Base-by-base conservation (phyloP, 1,140 invertebrate genomes). In the Anastrepha obliqua region DNA sequence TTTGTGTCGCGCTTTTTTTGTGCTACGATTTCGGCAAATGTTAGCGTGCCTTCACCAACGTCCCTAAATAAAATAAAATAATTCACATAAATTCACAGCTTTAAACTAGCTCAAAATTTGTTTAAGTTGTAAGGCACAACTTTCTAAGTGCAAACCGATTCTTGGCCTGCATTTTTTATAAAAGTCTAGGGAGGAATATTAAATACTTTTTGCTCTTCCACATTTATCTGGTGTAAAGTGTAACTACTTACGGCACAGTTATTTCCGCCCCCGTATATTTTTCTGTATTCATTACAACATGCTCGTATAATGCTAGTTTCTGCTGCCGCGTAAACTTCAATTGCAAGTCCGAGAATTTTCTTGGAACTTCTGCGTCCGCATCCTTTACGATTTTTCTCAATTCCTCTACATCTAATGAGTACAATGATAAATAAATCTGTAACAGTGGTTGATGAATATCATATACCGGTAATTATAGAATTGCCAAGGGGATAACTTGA, bases 281-380 rank as follows among this genome's bases (percentile, higher is more conserved):
- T 59, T 88, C 87, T 2, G 89, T 91, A 2, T 87, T 64, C 42
- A 88, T 39, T 1, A 91, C 7, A 3, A 91, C 89, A 85, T 91
- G 88, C 64, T 92, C 88, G 47, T 92, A 92, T 20, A 92, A 85
- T 0, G 89, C 70, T 1, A 92, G 87, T 86, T 89, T 88, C 15
- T 92, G 78, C 2, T 70, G 11, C 1, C 89, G 47, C 3, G 51
- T 89, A 9, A 89, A 90, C n/a, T 86, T 88, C 0, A 64, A 5
- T 39, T 92, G 91, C 9, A 91, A 62, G n/a, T 90, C 89, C 15
- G 58, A 67, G 55, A 89, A 89, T 44, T 64, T 89, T 29, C 70
- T 44, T 9, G 89, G 87, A n/a, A 87, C 64, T 58, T 87, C 47
- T 20, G 60, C 39, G 13, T 65, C 13, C 2, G 29, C 9, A 15